These are phyloP conservation scores for Naso thynnoides DNA, from an alignment of 2,797 vertebrate genomes.

Conservation along the genomic window DNA sequence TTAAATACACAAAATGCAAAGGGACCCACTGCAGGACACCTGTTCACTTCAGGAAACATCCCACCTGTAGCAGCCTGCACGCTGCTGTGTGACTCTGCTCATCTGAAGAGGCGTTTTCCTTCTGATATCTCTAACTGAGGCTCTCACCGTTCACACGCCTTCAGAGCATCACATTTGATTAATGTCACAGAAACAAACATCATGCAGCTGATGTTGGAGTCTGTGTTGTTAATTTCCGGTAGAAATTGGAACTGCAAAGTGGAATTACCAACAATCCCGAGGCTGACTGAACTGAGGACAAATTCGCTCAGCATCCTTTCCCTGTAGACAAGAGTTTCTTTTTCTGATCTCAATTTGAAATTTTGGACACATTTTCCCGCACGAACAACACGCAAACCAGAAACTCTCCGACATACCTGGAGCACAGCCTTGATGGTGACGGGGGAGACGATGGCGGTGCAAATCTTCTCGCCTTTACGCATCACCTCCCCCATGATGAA, in stretches of 20 bases:
- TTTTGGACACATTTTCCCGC: neutral
- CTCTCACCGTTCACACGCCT: neutral
- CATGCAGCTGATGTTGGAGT: neutral
- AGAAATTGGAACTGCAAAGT: neutral
- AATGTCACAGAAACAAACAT: neutral
- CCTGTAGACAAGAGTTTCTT: neutral
- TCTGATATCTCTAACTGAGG: neutral
- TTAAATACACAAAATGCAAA: neutral
- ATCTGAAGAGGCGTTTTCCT: neutral
- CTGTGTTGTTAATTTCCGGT: constrained; percentile 4
- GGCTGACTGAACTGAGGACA: neutral
- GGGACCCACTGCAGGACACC: neutral
- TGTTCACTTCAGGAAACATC: neutral
- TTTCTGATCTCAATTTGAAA: neutral
- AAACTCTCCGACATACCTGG: constrained; percentile 84
- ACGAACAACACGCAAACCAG: neutral
- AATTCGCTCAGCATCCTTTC: neutral
- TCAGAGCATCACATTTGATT: neutral
- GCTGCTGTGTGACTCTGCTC: neutral
- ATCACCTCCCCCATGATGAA: constrained; percentile 92
- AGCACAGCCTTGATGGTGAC: constrained; percentile 90
- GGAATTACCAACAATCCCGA: neutral
- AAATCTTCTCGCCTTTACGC: constrained; percentile 86
- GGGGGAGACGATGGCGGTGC: constrained; percentile 87
- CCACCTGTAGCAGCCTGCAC: neutral